Evolutionary conservation across 2,113 vertebrate species (phyloP).

Genomic region (Chloropsis cyanopogon): DNA sequence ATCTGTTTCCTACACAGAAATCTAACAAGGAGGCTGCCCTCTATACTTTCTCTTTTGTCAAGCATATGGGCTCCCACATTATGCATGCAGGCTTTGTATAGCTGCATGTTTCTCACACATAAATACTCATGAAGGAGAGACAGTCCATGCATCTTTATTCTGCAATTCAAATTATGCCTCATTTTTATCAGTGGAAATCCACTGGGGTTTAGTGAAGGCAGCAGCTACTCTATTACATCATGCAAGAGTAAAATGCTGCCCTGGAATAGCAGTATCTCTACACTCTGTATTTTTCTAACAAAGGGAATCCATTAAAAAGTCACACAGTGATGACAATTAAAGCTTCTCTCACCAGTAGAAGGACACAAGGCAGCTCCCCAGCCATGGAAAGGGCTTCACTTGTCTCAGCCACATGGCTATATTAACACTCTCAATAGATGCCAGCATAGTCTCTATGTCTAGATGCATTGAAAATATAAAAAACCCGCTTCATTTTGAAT

Average conservation of each 20-base stretch:
- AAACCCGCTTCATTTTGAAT: neutral
- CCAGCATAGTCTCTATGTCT: neutral
- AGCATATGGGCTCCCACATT: conserved; percentile 33
- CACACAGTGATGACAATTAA: neutral
- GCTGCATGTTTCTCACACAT: conserved; percentile 12
- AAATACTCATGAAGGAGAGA: conserved; percentile 26
- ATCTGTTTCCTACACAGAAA: neutral
- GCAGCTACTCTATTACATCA: neutral
- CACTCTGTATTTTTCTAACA: neutral
- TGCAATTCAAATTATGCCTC: conserved; percentile 29
- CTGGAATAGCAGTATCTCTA: neutral
- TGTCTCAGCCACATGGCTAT: neutral
- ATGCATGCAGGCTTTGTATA: neutral
- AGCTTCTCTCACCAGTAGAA: neutral
- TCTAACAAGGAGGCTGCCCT: neutral
- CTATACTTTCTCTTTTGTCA: neutral
- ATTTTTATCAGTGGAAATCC: neutral
- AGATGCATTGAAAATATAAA: neutral
- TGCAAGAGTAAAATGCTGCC: neutral
- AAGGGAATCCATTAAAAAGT: neutral
- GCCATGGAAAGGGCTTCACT: neutral
- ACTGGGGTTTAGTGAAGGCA: neutral
- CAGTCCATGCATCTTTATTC: neutral
- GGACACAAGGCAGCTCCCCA: neutral
- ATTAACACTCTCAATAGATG: neutral